These are phyloP conservation scores for Drosophila tsacasi DNA, from an alignment of 1,140 invertebrate species.

Conservation along the genomic window DNA sequence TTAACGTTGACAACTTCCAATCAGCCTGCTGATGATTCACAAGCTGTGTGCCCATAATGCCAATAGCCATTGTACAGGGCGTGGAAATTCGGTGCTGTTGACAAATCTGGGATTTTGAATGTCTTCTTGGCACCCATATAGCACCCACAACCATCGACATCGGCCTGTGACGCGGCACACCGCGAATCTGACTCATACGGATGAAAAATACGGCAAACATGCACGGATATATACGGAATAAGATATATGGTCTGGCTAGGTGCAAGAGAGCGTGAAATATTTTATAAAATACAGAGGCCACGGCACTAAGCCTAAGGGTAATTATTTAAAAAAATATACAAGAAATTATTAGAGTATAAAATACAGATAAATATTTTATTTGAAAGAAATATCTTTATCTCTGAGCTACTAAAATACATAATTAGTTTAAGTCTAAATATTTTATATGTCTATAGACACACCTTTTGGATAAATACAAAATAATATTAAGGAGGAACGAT, in stretches of 20 bases:
- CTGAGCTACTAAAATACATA: background rate
- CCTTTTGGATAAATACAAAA: background rate
- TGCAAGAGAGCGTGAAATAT: conserved; percentile 40
- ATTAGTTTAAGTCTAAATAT: background rate
- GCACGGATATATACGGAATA: conserved; percentile 27
- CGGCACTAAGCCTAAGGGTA: background rate
- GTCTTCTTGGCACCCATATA: conserved; percentile 14
- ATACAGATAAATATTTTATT: background rate
- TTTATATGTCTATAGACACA: background rate
- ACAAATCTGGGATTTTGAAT: conserved; percentile 58
- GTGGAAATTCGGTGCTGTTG: conserved; percentile 41
- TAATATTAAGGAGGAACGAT: conserved; percentile 6
- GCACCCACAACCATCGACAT: conserved; percentile 44
- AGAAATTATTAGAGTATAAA: conserved; percentile 12
- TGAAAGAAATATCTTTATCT: no score
- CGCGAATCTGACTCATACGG: conserved; percentile 37
- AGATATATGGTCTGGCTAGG: conserved; percentile 42
- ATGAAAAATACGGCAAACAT: conserved; percentile 49
- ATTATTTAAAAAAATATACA: conserved; percentile 11
- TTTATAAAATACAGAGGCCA: conserved; percentile 12
- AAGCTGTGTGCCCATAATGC: conserved; percentile 32
- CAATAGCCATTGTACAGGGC: conserved; percentile 54
- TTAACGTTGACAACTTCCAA: conserved; percentile 67
- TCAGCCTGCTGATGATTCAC: conserved; percentile 66
- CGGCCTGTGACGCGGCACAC: conserved; percentile 42